Evolutionary conservation across 2,797 vertebrate genomes (phyloP).

Genomic region (Acridotheres tristis): DNA sequence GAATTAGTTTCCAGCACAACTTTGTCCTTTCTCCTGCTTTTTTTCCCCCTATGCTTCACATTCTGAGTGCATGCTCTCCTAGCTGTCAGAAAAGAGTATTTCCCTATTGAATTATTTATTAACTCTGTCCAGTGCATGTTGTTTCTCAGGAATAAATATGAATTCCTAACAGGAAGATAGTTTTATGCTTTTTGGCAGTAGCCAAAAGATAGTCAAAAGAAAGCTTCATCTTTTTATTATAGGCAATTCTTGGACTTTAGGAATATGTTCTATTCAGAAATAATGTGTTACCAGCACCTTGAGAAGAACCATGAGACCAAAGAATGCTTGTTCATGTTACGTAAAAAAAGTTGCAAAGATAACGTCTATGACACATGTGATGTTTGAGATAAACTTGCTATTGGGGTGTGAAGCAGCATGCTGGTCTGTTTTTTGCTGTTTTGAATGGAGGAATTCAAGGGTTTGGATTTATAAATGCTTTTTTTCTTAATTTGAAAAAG

Average conservation of each 20-base stretch:
- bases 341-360: background rate
- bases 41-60: background rate
- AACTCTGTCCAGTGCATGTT: background rate
- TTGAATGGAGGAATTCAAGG: background rate
- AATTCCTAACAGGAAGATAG: constrained; percentile 7
- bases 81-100: background rate
- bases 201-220: constrained; percentile 14
- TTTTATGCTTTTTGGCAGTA: constrained; percentile 19
- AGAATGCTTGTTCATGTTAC: constrained; percentile 10
- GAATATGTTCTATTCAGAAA: constrained; percentile 3
- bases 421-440: background rate
- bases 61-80: background rate
- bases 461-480: background rate
- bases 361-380: background rate
- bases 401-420: background rate
- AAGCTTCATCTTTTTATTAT: background rate
- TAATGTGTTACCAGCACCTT: background rate
- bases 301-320: constrained; percentile 3
- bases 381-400: background rate
- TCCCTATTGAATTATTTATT: constrained; percentile 53
- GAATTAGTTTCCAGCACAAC: background rate
- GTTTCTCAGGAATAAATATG: constrained; percentile 28
- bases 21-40: background rate
- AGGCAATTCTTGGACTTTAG: background rate
- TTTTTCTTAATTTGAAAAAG: background rate